A percentile compares a stretch with the other conserved stretches of the same genome.
Conservation (phyloP, 2,797 vertebrate species). For the Fistularia tabacaria region DNA sequence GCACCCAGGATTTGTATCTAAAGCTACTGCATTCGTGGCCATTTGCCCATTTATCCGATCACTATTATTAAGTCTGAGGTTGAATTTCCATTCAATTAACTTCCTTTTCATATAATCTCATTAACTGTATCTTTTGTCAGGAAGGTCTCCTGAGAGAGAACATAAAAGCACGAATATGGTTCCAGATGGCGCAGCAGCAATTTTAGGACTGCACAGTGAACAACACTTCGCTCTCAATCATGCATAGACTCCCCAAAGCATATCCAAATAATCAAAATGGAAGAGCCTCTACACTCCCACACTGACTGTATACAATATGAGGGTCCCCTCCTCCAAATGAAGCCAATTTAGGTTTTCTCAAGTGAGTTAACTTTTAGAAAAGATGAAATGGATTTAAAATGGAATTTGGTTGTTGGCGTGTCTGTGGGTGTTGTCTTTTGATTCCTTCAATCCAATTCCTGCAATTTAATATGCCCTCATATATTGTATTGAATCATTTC, state of each 20-base stretch:
- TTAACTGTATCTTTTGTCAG: conserved; percentile 42
- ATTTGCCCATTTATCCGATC: conserved; percentile 32
- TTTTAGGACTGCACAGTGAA: conserved; percentile 19
- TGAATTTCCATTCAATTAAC: conserved; percentile 26
- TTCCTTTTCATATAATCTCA: conserved; percentile 49
- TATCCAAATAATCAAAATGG: conserved; percentile 8
- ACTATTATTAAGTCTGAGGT: conserved; percentile 6
- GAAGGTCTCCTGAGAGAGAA: conserved; percentile 13
- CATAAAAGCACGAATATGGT: conserved; percentile 24
- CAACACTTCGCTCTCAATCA: conserved; percentile 12
- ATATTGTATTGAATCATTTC: no score
- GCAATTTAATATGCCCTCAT: no score
- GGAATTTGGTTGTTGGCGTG: no score
- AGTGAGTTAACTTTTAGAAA: no score
- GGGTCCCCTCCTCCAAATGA: no score
- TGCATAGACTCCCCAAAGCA: conserved; percentile 3
- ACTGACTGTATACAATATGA: no score
- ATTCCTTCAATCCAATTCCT: no score
- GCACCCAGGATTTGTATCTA: conserved; percentile 8
- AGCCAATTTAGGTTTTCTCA: no score
- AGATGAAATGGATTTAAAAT: no score
- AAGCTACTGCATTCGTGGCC: conserved; percentile 26
- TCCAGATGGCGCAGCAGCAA: conserved; percentile 13
- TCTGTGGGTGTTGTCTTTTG: no score
- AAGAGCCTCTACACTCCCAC: no score